Conservation (phyloP, 92 coral and sea anemone species). For the Heliopora coerulea region DNA sequence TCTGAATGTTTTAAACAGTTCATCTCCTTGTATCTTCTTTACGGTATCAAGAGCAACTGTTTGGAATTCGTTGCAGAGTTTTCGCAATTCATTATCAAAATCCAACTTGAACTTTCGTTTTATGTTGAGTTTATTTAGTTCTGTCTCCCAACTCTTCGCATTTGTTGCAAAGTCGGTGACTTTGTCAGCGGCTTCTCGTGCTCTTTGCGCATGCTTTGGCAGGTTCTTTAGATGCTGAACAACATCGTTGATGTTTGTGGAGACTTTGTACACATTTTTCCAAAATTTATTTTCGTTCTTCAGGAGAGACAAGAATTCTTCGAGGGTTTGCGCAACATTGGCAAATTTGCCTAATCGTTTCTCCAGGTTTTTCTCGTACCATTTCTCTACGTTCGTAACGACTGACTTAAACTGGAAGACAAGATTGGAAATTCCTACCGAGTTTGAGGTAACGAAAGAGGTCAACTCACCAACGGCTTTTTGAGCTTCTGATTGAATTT, state of each 20-base stretch:
- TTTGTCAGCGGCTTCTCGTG: constrained; percentile 79
- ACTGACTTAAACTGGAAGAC: constrained; percentile 67
- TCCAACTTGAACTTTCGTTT: constrained; percentile 63
- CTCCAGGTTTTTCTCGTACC: constrained; percentile 77
- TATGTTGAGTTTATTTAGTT: constrained; percentile 76
- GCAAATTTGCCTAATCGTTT: constrained; percentile 76
- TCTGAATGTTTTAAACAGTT: constrained; percentile 66
- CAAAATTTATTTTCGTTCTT: constrained; percentile 79
- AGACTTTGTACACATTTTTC: constrained; percentile 62
- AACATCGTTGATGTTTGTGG: constrained; percentile 64
- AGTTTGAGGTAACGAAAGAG: constrained; percentile 72
- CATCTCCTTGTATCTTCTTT: constrained; percentile 60
- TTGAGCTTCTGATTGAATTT: constrained; percentile 70
- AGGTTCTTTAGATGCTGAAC: constrained; percentile 58
- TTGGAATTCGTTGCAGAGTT: constrained; percentile 73
- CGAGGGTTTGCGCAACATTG: constrained; percentile 67
- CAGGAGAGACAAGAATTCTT: constrained; percentile 77
- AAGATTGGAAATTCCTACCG: constrained; percentile 53
- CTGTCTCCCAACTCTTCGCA: constrained; percentile 65
- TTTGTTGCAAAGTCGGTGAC: constrained; percentile 70
- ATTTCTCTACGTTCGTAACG: constrained; percentile 73
- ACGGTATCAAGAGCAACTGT: constrained; percentile 63
- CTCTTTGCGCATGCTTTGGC: constrained; percentile 80
- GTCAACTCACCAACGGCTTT: constrained; percentile 66
- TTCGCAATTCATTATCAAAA: constrained; percentile 66